phyloP scores from a whole-genome alignment of 2,888 invertebrate species.

The Ennomos erosarius region DNA sequence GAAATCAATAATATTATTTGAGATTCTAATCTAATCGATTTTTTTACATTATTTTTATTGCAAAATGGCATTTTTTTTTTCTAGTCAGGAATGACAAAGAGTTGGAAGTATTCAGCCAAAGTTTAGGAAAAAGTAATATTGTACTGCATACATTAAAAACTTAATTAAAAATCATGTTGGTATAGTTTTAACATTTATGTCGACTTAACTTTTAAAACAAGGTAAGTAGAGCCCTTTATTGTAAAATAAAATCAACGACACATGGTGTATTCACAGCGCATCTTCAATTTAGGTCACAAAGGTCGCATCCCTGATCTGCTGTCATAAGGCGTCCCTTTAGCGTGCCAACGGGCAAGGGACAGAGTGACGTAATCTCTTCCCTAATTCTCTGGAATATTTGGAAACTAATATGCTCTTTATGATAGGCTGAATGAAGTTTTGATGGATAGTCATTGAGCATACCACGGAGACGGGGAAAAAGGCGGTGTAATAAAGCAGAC shows the following conservation, averaged over 20 bases:
- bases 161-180: no score
- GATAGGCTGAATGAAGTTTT: constrained; percentile 12
- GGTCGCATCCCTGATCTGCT: constrained; percentile 35
- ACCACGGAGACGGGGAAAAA: no score
- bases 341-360: constrained; percentile 26
- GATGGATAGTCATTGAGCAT: constrained; percentile 10
- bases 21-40: no score
- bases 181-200: background rate
- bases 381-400: constrained; percentile 17
- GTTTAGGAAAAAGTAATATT: no score
- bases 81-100: no score
- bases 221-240: no score
- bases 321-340: constrained; percentile 23
- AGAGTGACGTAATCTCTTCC: constrained; percentile 21
- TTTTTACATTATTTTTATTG: no score
- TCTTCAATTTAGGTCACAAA: constrained; percentile 35
- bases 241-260: constrained; percentile 13
- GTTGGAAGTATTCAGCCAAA: no score
- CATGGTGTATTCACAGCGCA: constrained; percentile 19
- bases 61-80: no score
- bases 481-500: no score
- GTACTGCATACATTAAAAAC: no score
- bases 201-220: background rate
- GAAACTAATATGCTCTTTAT: constrained; percentile 24
- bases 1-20: no score